Evolutionary conservation across 2,113 vertebrate species (phyloP).

Genomic region (Scytalopus superciliaris): DNA sequence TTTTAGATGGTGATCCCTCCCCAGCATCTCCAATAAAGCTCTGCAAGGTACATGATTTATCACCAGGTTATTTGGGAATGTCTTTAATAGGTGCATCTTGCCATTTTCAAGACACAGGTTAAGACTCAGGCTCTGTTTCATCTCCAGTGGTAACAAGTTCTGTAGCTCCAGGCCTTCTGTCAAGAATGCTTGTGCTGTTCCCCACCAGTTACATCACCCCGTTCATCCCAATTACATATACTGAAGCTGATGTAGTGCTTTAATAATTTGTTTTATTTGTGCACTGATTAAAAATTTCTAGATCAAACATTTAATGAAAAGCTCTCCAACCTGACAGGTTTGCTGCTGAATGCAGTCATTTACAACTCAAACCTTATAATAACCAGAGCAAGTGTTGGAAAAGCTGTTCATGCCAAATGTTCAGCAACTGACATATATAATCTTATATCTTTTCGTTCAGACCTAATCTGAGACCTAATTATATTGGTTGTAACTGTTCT

Average conservation of each 20-base stretch:
- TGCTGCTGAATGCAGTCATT: conserved; percentile 61
- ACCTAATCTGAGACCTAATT: conserved; percentile 23
- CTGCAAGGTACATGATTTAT: background rate
- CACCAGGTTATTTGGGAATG: background rate
- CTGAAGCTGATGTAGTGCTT: conserved; percentile 45
- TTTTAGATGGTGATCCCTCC: background rate
- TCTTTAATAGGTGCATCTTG: conserved; percentile 26
- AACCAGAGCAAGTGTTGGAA: conserved; percentile 60
- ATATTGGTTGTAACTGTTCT: conserved; percentile 52
- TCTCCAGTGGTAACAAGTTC: conserved; percentile 54
- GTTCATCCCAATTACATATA: conserved; percentile 45
- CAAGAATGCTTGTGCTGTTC: conserved; percentile 52
- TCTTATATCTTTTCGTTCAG: conserved; percentile 58
- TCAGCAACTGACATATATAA: conserved; percentile 60
- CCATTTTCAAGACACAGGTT: conserved; percentile 29
- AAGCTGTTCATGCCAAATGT: conserved; percentile 59
- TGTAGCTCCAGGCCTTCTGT: conserved; percentile 37
- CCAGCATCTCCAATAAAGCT: background rate
- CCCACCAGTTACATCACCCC: conserved; percentile 34
- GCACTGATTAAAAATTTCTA: conserved; percentile 63
- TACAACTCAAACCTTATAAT: conserved; percentile 49
- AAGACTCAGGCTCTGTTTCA: conserved; percentile 35
- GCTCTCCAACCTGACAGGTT: conserved; percentile 35
- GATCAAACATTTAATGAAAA: conserved; percentile 68
- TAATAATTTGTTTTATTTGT: conserved; percentile 67